These are phyloP conservation scores for Meteorus cinctellus DNA, from an alignment of 2,888 invertebrate species.

Conservation along the genomic window DNA sequence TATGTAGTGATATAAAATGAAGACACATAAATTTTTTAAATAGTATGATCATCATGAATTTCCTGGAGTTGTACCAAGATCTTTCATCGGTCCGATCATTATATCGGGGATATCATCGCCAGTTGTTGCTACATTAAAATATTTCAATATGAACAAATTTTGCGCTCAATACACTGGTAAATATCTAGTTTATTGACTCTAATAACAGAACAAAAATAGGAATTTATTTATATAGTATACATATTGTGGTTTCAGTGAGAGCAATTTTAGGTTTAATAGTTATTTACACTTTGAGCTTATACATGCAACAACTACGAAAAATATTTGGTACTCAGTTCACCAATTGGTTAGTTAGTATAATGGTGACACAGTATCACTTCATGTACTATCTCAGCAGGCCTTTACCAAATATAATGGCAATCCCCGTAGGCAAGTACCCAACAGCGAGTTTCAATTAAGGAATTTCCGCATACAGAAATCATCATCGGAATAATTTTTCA, in stretches of 20 bases:
- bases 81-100: conserved; percentile 93
- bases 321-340: conserved; percentile 86
- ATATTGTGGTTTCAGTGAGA: conserved; percentile 79
- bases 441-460: background rate
- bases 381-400: conserved; percentile 97
- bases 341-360: conserved; percentile 88
- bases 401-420: conserved; percentile 94
- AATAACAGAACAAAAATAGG: conserved; percentile 15
- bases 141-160: conserved; percentile 86
- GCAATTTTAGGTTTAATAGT: conserved; percentile 85
- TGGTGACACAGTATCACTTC: conserved; percentile 96
- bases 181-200: background rate
- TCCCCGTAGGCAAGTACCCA: conserved; percentile 85
- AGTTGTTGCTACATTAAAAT: conserved; percentile 80
- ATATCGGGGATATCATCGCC: conserved; percentile 88
- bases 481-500: conserved; percentile 73
- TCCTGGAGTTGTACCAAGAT: conserved; percentile 97
- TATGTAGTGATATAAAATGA: too few species aligned
- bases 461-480: conserved; percentile 13
- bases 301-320: conserved; percentile 83
- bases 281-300: conserved; percentile 82
- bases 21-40: conserved; percentile 61
- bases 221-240: conserved; percentile 35
- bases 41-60: conserved; percentile 99
- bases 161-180: conserved; percentile 91